Conservation (phyloP, 2,113 vertebrate genomes). For the Sinocyclocheilus anophthalmus region DNA sequence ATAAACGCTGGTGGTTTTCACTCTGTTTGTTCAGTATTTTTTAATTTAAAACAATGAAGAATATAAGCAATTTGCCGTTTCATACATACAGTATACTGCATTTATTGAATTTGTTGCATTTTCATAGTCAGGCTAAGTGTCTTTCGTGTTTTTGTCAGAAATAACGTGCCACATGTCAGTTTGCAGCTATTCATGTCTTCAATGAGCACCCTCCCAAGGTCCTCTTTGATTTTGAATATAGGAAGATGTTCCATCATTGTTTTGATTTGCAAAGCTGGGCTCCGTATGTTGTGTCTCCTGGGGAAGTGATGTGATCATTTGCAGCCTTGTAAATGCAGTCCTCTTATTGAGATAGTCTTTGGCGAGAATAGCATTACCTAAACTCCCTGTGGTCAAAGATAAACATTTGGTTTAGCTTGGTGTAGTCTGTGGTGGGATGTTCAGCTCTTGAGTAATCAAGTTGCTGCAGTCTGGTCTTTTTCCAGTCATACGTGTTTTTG, state of each 20-base stretch:
- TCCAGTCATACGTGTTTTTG: background rate
- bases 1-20: background rate
- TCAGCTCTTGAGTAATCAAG: constrained; percentile 31
- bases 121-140: constrained; percentile 36
- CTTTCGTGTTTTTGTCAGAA: background rate
- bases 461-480: constrained; percentile 2
- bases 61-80: constrained; percentile 43
- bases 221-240: background rate
- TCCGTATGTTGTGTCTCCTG: background rate
- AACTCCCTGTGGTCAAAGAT: background rate
- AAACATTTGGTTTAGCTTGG: too few relatives aligned
- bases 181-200: background rate
- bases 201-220: background rate
- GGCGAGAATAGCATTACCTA: background rate
- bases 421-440: background rate
- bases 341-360: constrained; percentile 1
- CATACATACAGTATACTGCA: constrained; percentile 42
- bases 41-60: constrained; percentile 46
- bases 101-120: constrained; percentile 38
- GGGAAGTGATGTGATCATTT: background rate
- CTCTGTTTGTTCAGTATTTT: constrained; percentile 9
- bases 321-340: background rate
- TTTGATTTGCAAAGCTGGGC: background rate
- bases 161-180: background rate
- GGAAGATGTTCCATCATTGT: background rate